A percentile compares a stretch with the other conserved stretches of the same genome.
Conservation (phyloP, 2,888 invertebrate species). For the Hedya salicella region DNA sequence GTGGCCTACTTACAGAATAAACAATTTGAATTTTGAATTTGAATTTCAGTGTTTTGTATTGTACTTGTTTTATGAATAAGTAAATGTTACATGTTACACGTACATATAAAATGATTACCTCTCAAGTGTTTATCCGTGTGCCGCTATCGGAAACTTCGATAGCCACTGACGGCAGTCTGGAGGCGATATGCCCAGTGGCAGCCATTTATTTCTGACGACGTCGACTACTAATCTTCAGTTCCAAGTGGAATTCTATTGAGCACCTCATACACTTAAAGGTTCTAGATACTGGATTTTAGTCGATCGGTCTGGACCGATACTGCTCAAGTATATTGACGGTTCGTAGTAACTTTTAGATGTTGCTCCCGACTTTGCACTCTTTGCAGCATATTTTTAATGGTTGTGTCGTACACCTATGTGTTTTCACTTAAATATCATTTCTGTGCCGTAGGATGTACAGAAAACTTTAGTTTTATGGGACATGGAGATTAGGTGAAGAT, state of each 20-base stretch:
- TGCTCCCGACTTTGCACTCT: too few species aligned
- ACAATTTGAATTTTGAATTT: too few species aligned
- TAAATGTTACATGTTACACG: background rate
- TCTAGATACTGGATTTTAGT: background rate
- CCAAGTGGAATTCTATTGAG: constrained; percentile 4
- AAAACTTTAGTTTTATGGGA: too few species aligned
- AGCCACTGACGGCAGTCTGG: background rate
- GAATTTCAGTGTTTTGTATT: too few species aligned
- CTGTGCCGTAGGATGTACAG: too few species aligned
- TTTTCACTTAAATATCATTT: too few species aligned
- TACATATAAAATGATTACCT: background rate
- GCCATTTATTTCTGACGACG: constrained; percentile 24
- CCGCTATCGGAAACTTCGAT: constrained; percentile 2
- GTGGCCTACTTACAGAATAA: too few species aligned
- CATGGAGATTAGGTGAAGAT: too few species aligned
- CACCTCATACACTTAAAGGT: constrained; percentile 2
- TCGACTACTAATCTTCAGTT: constrained; percentile 13
- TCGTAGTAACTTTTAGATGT: background rate
- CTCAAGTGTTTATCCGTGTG: constrained; percentile 7
- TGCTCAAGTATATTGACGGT: background rate
- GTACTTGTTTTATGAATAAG: too few species aligned
- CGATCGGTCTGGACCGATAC: background rate
- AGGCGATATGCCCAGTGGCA: constrained; percentile 10
- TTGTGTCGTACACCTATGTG: too few species aligned
- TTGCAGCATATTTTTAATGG: too few species aligned